Percentiles rank a stretch among this genome's conserved stretches.
Evolutionary conservation across 1,140 invertebrate genomes (phyloP).

Genomic region (Drosophila pseudoobscura): DNA sequence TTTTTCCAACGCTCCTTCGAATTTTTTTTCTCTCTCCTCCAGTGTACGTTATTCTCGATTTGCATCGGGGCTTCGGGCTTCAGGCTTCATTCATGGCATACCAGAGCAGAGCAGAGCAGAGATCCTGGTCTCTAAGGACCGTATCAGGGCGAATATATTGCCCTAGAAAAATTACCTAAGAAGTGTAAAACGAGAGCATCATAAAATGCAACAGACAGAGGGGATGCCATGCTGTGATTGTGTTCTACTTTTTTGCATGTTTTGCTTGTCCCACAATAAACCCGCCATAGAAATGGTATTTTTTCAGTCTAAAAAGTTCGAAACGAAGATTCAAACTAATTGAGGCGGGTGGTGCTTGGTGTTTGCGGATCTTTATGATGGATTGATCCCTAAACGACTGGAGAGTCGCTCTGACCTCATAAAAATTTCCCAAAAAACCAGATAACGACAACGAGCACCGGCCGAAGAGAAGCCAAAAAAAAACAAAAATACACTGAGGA

Average conservation of each 20-base stretch:
- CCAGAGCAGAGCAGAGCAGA: too few species aligned
- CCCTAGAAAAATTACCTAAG: conserved; percentile 76
- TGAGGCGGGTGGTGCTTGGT: conserved; percentile 65
- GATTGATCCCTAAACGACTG: conserved; percentile 38
- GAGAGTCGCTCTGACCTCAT: conserved; percentile 22
- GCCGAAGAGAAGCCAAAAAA: conserved; percentile 10
- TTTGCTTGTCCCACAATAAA: conserved; percentile 58
- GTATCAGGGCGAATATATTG: conserved; percentile 62
- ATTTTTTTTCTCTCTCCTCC: conserved; percentile 27
- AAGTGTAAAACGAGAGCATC: conserved; percentile 67
- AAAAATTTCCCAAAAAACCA: conserved; percentile 39
- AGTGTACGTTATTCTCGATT: conserved; percentile 11
- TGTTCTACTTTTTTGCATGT: conserved; percentile 66
- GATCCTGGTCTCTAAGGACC: too few species aligned
- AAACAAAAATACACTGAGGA: conserved; percentile 16
- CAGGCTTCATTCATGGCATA: conserved; percentile 53
- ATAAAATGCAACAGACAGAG: conserved; percentile 46
- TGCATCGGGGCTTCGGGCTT: background rate
- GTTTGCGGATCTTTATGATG: conserved; percentile 48
- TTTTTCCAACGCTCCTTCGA: background rate
- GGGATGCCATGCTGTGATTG: conserved; percentile 40
- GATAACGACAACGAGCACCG: conserved; percentile 17
- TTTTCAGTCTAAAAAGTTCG: conserved; percentile 48
- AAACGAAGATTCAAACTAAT: conserved; percentile 66
- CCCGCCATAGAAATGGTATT: conserved; percentile 44